Conservation (phyloP, 2,888 invertebrate genomes). For the Drosophila melanosoma region DNA sequence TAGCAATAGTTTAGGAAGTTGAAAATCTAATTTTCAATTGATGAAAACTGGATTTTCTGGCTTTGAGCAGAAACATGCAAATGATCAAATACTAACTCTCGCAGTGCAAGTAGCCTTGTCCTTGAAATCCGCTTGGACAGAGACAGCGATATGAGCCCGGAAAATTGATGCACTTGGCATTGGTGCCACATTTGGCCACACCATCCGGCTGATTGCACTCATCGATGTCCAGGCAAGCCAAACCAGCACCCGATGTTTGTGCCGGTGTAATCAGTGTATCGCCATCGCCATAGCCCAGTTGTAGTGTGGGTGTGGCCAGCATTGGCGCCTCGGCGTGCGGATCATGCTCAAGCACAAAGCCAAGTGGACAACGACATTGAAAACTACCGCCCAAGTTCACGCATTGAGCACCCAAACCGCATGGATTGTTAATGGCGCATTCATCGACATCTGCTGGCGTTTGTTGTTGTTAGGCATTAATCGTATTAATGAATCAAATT, state of each 20-base stretch:
- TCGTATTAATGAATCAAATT: constrained; percentile 60
- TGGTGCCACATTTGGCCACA: constrained; percentile 90
- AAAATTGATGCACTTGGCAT: constrained; percentile 92
- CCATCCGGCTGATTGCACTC: constrained; percentile 90
- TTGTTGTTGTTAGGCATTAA: constrained; percentile 61
- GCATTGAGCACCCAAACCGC: constrained; percentile 90
- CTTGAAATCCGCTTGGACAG: constrained; percentile 91
- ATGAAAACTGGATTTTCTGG: constrained; percentile 1
- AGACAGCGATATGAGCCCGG: constrained; percentile 92
- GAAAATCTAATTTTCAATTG: constrained; percentile 9
- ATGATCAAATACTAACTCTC: constrained; percentile 88
- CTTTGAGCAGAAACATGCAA: constrained; percentile 76
- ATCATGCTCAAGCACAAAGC: constrained; percentile 87
- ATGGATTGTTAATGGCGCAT: constrained; percentile 88
- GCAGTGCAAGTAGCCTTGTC: constrained; percentile 90
- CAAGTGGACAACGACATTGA: constrained; percentile 90
- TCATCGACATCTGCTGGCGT: constrained; percentile 89
- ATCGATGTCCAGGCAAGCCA: constrained; percentile 90
- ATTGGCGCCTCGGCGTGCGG: constrained; percentile 49
- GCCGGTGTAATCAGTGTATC: constrained; percentile 51
- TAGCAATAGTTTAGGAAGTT: neutral
- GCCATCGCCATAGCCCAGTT: constrained; percentile 68
- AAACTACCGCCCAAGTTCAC: constrained; percentile 91
- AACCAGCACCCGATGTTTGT: constrained; percentile 81
- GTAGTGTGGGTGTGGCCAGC: constrained; percentile 50